These are phyloP conservation scores for Noctua janthe DNA, from an alignment of 2,888 invertebrate genomes.

Conservation along the genomic window DNA sequence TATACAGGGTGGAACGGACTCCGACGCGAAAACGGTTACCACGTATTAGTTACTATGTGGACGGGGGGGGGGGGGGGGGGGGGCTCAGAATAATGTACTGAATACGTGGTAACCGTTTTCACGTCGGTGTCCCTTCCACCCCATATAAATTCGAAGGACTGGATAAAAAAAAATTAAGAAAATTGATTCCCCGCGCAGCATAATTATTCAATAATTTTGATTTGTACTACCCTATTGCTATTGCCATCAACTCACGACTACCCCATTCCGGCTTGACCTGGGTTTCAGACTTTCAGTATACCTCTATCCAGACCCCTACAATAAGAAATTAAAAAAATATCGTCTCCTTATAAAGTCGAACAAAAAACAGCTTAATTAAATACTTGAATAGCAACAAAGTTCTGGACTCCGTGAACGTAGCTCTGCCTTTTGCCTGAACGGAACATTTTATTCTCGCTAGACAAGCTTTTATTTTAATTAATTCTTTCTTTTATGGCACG, in stretches of 20 bases:
- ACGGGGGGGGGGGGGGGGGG: too few relatives aligned
- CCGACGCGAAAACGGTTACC: too few relatives aligned
- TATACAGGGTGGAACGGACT: not conserved
- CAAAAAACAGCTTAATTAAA: not conserved
- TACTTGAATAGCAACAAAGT: not conserved
- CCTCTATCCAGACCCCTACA: not conserved
- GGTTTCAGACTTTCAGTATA: not conserved
- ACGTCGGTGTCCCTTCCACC: too few relatives aligned
- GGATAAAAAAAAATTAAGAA: not conserved
- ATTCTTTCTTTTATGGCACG: constrained; percentile 35
- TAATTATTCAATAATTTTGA: not conserved
- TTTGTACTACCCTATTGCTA: not conserved
- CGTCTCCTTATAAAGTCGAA: not conserved
- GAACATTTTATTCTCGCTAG: not conserved
- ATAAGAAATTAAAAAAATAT: not conserved
- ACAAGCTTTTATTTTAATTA: constrained; percentile 23
- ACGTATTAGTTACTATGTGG: too few relatives aligned
- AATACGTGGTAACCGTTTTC: too few relatives aligned
- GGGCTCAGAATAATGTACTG: too few relatives aligned
- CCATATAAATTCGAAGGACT: too few relatives aligned
- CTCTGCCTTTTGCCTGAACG: not conserved
- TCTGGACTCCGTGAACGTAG: not conserved
- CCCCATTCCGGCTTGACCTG: not conserved
- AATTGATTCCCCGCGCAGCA: not conserved
- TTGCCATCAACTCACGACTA: not conserved